These are phyloP conservation scores for Sesia apiformis DNA, from an alignment of 2,888 invertebrate genomes.

Conservation along the genomic window DNA sequence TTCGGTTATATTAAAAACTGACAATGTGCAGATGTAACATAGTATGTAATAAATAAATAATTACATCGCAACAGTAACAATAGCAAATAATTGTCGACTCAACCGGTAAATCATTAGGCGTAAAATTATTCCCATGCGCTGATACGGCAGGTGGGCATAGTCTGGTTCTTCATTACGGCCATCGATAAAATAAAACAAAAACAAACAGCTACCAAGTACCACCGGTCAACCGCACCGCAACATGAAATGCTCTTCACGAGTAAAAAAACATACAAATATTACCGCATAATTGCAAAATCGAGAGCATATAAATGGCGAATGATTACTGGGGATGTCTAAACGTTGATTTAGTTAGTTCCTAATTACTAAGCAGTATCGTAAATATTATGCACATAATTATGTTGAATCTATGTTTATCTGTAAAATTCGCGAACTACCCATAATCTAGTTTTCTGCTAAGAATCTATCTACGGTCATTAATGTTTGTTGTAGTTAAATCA, in stretches of 20 bases:
- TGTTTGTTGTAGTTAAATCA: no score
- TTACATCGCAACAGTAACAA: constrained; percentile 18
- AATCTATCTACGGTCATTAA: no score
- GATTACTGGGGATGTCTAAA: no score
- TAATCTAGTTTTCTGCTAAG: no score
- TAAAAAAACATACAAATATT: neutral
- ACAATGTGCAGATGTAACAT: no score
- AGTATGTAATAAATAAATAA: neutral
- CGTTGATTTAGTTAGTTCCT: no score
- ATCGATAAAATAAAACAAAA: constrained; percentile 29
- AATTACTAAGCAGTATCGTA: no score
- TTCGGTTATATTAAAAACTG: no score
- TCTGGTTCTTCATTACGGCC: constrained; percentile 24
- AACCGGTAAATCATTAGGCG: constrained; percentile 18
- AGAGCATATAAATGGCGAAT: neutral
- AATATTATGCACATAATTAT: no score
- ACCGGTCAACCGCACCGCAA: constrained; percentile 18
- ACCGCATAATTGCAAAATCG: neutral
- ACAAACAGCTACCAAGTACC: constrained; percentile 16
- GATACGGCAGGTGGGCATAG: constrained; percentile 37
- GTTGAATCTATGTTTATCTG: no score
- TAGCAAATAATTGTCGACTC: constrained; percentile 29
- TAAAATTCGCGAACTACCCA: no score
- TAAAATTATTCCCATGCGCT: constrained; percentile 37
- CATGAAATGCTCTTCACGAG: neutral